Evolutionary conservation across 2,113 vertebrate genomes (phyloP), one percentile per base, ranked within the genome.

Genomic region (Xenopus tropicalis): DNA sequence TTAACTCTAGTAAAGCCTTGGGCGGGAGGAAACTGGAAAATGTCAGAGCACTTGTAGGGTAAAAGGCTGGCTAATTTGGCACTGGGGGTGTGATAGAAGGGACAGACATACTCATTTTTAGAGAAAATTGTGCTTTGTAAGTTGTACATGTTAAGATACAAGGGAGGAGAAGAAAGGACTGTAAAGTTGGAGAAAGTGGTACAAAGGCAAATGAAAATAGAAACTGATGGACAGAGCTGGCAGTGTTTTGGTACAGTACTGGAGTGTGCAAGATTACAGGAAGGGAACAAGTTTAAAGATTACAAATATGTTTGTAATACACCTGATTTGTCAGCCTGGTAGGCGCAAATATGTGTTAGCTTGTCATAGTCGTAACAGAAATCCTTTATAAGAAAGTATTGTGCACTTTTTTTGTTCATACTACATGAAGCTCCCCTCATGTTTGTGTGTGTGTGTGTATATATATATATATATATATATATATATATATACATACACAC

Each of bases 101-200:
- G 23, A 8, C 21, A 19, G n/a, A 48, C 12, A n/a, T 44, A 62
- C 48, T 13, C 8, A 19, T 6, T 67, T 19, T 13, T 29, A 11
- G 25, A 21, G 14, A 20, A 14, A 42, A 76, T 76, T 76, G 73
- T 76, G 73, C 73, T 76, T 76, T 48, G 14, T 14, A 63, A 69
- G 7, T 56, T 43, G 12, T 57, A 43, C 43, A 69, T 16, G 20
- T 62, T 63, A 75, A 19, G 56, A 75, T 43, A 51, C 23, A 22
- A 57, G 17, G 25, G 29, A 7, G 9, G 56, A 25, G 10, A 21
- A n/a, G 20, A 37, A 42, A 3, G 17, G 6, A 42, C 25, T 62
- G 29, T 37, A 1, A n/a, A 37, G 3, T 37, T 37, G 29, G 29
- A 13, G 17, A 29, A 19, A 20, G 10, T 21, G 25, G 61, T 16